Percentiles rank a stretch among this genome's conserved stretches.
phyloP scores from a whole-genome alignment of 2,113 vertebrate genomes.

The Callorhinus ursinus region DNA sequence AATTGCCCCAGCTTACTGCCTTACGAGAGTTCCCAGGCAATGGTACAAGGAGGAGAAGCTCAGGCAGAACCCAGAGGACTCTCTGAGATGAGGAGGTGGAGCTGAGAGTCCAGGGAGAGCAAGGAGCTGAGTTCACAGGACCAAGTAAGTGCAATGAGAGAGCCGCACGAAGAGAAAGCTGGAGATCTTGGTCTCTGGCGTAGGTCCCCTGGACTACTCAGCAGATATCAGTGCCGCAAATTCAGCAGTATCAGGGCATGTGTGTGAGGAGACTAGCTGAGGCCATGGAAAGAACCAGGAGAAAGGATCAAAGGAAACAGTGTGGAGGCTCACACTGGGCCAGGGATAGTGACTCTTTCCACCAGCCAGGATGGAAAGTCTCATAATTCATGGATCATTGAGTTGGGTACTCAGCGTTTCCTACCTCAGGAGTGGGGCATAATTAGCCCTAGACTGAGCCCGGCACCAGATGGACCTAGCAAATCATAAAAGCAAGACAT shows the following conservation, averaged over 20 bases:
- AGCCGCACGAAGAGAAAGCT: not conserved
- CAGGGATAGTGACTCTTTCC: not conserved
- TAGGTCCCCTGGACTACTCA: not conserved
- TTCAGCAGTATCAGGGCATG: not conserved
- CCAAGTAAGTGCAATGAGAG: not conserved
- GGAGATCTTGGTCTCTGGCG: not conserved
- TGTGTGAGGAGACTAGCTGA: not conserved
- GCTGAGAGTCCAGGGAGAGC: not conserved
- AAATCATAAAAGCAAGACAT: not conserved
- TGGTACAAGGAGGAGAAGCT: not conserved
- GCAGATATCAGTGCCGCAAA: not conserved
- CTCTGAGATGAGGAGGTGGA: not conserved
- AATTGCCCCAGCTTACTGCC: not conserved
- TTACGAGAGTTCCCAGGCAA: not conserved
- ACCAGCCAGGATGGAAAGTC: not conserved
- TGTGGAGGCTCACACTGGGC: not conserved
- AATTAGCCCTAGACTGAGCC: not conserved
- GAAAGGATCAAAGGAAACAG: not conserved
- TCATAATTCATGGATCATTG: not conserved
- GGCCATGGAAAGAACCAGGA: not conserved
- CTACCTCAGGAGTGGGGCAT: not conserved
- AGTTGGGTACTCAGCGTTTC: not conserved
- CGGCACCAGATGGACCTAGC: not conserved
- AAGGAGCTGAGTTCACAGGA: not conserved
- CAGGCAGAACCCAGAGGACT: not conserved